A percentile compares a stretch with the other conserved stretches of the same genome.
Conservation (phyloP, 2,113 vertebrate genomes). For the Trogon surrucura region DNA sequence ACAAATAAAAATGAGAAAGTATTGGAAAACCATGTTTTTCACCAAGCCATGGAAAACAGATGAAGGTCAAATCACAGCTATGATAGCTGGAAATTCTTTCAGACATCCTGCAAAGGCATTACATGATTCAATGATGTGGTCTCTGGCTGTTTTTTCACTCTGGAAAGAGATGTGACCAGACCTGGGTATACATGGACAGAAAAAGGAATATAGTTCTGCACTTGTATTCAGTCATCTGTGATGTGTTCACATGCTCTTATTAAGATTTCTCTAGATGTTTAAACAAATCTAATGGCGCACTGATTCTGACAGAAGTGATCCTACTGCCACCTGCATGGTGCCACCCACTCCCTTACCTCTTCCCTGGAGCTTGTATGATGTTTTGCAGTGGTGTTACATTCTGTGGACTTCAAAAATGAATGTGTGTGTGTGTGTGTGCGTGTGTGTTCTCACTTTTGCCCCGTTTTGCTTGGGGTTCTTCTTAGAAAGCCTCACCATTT, state of each 20-base stretch:
- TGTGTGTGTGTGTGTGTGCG: rapidly evolving
- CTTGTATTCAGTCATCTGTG: not conserved
- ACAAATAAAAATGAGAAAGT: slow-evolving; percentile 38
- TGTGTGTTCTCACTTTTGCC: rapidly evolving
- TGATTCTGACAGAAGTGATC: not conserved
- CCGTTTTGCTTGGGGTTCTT: not conserved
- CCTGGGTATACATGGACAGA: not conserved
- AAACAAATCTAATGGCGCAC: not conserved
- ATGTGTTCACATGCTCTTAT: rapidly evolving
- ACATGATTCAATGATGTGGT: slow-evolving; percentile 15
- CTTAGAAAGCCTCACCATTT: not conserved
- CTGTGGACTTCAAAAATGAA: not conserved
- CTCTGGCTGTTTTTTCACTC: slow-evolving; percentile 19
- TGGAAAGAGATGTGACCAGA: slow-evolving; percentile 15
- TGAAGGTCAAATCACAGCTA: slow-evolving; percentile 49
- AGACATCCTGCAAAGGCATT: slow-evolving; percentile 26
- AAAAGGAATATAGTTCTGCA: not conserved
- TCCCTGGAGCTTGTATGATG: not conserved
- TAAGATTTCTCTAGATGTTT: not conserved
- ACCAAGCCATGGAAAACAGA: slow-evolving; percentile 46
- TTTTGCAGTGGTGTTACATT: not conserved
- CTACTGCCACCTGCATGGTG: not conserved
- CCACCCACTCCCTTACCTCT: not conserved
- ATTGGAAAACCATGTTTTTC: slow-evolving; percentile 43
- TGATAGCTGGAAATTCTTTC: slow-evolving; percentile 45